Base-by-base conservation (phyloP, 1,140 invertebrate genomes). In the Cecropterus lyciades region DNA sequence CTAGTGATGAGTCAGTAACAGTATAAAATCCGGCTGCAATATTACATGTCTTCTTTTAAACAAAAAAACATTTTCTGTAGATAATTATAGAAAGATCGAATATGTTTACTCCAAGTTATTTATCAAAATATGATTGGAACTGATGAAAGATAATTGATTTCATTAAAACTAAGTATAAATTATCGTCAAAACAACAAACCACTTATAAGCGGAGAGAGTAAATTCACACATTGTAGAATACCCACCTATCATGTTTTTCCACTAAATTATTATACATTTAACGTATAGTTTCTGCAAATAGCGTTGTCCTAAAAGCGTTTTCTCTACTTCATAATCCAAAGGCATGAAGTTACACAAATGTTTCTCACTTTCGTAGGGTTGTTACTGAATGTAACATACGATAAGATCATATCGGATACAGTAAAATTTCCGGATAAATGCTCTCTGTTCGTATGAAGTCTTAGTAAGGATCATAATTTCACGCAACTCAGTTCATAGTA, bases 261-360 rank as follows among this genome's bases (percentile, higher is more conserved):
- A n/a, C 5, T 27, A 13, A 24, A 0, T 13, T 6, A 27, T 27
- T 51, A 33, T 49, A 27, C 13, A 24, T 13, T 5, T 33, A 52
- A 52, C 24, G 13, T 14, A 15, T 52, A 27, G 20, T 49, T 49
- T 52, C 49, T 52, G 24, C 49, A 33, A 52, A 52, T 30, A 30
- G 5, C 5, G 1, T 43, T 14, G 13, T 43, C n/a, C n/a, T 43
- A 14, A 43, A 43, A 43, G n/a, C 40, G 40, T 43, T 43, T 43
- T 43, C 40, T 43, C 40, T 43, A 43, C 13, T 43, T 43, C 4
- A 52, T 14, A 30, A 30, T 14, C 13, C 1, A 0, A 51, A 52
- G 7, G 13, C 7, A 52, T 52, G n/a, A 0, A 52, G 13, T 33
- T 33, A 14, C 14, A 30, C 49, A 52, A 52, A 33, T 52, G 13